Base-by-base conservation (phyloP, 2,113 vertebrate species). In the Colaptes auratus region DNA sequence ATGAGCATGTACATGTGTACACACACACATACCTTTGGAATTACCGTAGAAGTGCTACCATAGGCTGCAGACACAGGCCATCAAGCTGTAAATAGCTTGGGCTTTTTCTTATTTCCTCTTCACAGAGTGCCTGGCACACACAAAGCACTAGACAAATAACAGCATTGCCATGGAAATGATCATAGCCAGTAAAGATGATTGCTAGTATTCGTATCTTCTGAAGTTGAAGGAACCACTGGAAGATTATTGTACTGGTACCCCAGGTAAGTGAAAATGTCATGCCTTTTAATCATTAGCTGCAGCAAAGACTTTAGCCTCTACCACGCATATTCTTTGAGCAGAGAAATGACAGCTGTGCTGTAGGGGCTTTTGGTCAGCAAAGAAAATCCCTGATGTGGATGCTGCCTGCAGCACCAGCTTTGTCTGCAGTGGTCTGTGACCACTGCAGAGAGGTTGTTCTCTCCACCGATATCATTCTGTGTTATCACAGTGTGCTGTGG, bases 131-230 rank as follows among this genome's bases (percentile, higher is more conserved):
- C 64, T 27, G 82, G 88, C 75, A 56, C 35, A 4, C 56, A 31
- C 56, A 17, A 13, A 86, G 80, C 53, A 55, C 48, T 52, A 67
- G 90, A 27, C 73, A 69, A 81, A 77, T 77, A 42, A 7, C 58
- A 48, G 66, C 86, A 96, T 93, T 78, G 84, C 90, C 94, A 93
- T 92, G 88, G 95, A 90, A 94, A 95, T 90, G 76, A 73, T 59
- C 58, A 16, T 39, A 69, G 71, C 33, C 83, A 28, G 65, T 39
- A 35, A 69, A 31, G 42, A 39, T 56, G 39, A 30, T 6, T 27
- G 60, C 65, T 35, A n/a, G 19, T 36, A n/a, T 58, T 25, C 1
- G 0, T 64, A 7, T 2, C 58, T 63, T 75, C 66, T 14, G 39
- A 56, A 65, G 52, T 48, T 52, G 81, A 52, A 86, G 80, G 58